Evolutionary conservation across 2,113 vertebrate species (phyloP).

Genomic region (Neotragus pygmaeus): DNA sequence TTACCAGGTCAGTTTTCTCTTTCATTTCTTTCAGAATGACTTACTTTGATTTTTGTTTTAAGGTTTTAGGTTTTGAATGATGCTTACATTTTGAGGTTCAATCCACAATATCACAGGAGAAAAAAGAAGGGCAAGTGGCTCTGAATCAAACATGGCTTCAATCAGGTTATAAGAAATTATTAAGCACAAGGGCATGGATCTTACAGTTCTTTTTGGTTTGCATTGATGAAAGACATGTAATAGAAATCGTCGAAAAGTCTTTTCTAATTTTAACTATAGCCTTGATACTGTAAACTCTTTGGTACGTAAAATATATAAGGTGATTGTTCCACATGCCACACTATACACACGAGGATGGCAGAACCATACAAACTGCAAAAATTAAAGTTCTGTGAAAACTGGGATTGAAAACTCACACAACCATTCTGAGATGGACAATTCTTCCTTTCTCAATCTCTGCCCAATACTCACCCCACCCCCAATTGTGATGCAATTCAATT

Average conservation of each 20-base stretch:
- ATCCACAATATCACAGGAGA: background rate
- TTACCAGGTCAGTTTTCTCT: background rate
- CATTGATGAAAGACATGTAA: slow-evolving; percentile 9
- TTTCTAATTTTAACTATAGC: slow-evolving; percentile 13
- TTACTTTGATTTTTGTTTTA: background rate
- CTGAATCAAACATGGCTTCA: background rate
- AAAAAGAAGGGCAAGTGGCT: background rate
- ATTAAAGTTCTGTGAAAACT: background rate
- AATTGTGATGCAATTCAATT: background rate
- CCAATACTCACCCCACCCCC: background rate
- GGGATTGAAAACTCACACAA: background rate
- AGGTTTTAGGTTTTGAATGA: background rate
- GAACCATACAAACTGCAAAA: background rate
- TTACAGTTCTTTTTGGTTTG: background rate
- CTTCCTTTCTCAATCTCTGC: background rate
- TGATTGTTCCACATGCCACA: background rate
- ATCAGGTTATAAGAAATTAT: slow-evolving; percentile 8
- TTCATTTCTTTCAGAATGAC: slow-evolving; percentile 13
- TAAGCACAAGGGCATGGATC: background rate
- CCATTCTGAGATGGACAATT: background rate
- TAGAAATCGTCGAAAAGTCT: background rate
- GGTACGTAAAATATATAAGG: slow-evolving; percentile 26
- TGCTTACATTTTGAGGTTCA: background rate
- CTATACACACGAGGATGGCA: background rate
- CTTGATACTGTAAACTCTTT: background rate